Percentiles rank a stretch among this genome's conserved stretches.
Conservation (phyloP, 2,797 vertebrate genomes). For the Falco naumanni region DNA sequence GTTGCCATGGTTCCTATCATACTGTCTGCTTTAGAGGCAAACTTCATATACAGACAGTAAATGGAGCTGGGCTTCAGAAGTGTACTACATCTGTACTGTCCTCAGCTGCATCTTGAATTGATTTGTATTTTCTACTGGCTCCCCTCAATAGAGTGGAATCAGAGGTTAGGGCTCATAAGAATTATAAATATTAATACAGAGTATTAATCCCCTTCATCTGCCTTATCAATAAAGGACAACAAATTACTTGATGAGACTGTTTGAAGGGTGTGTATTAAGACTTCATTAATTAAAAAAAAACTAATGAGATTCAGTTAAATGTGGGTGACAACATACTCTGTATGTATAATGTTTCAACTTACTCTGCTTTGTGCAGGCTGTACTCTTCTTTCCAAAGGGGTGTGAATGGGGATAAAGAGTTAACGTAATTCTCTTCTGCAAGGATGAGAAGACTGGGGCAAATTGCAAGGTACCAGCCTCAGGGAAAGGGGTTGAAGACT, state of each 20-base stretch:
- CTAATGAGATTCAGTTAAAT: not conserved
- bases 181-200: not conserved
- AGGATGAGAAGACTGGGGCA: not conserved
- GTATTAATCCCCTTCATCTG: not conserved
- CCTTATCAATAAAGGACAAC: not conserved
- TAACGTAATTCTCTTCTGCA: not conserved
- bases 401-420: not conserved
- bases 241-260: not conserved
- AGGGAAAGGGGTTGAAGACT: not conserved
- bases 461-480: not conserved
- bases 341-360: not conserved
- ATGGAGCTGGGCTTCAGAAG: not conserved
- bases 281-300: not conserved
- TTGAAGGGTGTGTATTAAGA: not conserved
- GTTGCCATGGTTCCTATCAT: constrained; percentile 45
- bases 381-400: not conserved
- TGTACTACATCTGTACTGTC: not conserved
- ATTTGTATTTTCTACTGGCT: not conserved
- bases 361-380: not conserved
- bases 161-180: not conserved
- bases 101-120: constrained; percentile 11
- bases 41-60: constrained; percentile 1
- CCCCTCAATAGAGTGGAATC: not conserved
- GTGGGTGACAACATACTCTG: not conserved
- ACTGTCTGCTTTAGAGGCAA: not conserved